phyloP scores from a whole-genome alignment of 2,797 vertebrate species.

The Miichthys miiuy region DNA sequence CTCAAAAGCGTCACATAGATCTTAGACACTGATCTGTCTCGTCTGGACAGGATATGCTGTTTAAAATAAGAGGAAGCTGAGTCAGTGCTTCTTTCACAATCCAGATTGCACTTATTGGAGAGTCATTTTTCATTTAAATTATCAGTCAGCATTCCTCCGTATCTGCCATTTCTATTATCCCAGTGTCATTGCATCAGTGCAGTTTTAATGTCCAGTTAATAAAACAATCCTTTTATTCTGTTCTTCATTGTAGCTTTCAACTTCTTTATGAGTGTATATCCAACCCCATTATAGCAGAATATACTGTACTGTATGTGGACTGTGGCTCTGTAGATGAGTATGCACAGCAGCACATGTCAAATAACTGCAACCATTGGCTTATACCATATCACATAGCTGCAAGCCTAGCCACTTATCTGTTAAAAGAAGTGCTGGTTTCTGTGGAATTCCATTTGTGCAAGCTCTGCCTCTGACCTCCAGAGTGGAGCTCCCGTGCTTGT shows the following conservation, averaged over 20 bases:
- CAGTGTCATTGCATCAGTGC: neutral
- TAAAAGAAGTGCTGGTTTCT: constrained; percentile 74
- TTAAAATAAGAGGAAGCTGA: neutral
- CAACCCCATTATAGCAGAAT: neutral
- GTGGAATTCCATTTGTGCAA: constrained; percentile 79
- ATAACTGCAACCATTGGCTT: constrained; percentile 57
- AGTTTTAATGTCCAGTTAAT: neutral
- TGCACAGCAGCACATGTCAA: constrained; percentile 45
- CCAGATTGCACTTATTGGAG: neutral
- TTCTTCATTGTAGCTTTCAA: constrained; percentile 4
- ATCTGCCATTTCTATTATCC: neutral
- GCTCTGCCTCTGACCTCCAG: constrained; percentile 76
- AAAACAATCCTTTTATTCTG: neutral
- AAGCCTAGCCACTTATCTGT: constrained; percentile 73
- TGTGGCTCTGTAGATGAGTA: constrained; percentile 29
- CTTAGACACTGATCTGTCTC: neutral
- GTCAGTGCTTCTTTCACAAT: constrained; percentile 5
- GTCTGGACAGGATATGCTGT: neutral
- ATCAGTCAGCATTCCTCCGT: neutral
- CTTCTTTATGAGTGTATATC: neutral
- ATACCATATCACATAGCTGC: constrained; percentile 65
- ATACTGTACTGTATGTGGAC: constrained; percentile 5
- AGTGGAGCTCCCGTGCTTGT: constrained; percentile 78
- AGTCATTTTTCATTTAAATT: constrained; percentile 2
- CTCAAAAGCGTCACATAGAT: neutral